Conservation (phyloP, 2,888 invertebrate species). For the Meghimatium bilineatum region DNA sequence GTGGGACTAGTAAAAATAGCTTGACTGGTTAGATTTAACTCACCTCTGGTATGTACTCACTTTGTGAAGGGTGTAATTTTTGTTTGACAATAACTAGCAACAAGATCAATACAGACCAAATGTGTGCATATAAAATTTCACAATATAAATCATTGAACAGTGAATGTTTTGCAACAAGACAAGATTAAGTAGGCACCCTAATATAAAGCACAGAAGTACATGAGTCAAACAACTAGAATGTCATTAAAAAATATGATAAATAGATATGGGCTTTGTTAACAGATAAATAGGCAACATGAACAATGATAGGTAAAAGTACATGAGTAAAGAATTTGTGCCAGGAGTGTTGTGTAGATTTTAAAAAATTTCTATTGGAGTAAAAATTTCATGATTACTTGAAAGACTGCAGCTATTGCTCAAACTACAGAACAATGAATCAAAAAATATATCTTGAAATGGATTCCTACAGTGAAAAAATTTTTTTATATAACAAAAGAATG, state of each 20-base stretch:
- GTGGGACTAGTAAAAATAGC: too few relatives aligned
- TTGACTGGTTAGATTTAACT: too few relatives aligned
- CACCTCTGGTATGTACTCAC: too few relatives aligned
- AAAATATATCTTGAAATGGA: neutral
- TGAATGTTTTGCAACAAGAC: neutral
- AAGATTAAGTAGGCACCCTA: neutral
- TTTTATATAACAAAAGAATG: too few relatives aligned
- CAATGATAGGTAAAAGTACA: too few relatives aligned
- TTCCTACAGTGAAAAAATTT: neutral
- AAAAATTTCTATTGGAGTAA: neutral
- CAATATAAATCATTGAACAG: neutral
- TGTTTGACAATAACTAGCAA: neutral
- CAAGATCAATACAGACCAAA: neutral
- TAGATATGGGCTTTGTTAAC: too few relatives aligned
- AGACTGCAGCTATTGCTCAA: neutral
- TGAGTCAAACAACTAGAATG: neutral
- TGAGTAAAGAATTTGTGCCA: too few relatives aligned
- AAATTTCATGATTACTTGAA: neutral
- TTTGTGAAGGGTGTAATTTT: constrained; percentile 5
- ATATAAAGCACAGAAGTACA: neutral
- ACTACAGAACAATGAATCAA: neutral
- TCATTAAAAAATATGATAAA: neutral
- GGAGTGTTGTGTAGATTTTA: too few relatives aligned
- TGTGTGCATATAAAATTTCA: neutral
- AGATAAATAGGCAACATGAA: too few relatives aligned